A percentile compares a stretch with the other conserved stretches of the same genome.
These are phyloP conservation scores for Hemicrepidius hirtus DNA, from an alignment of 2,888 invertebrate species.

Conservation along the genomic window DNA sequence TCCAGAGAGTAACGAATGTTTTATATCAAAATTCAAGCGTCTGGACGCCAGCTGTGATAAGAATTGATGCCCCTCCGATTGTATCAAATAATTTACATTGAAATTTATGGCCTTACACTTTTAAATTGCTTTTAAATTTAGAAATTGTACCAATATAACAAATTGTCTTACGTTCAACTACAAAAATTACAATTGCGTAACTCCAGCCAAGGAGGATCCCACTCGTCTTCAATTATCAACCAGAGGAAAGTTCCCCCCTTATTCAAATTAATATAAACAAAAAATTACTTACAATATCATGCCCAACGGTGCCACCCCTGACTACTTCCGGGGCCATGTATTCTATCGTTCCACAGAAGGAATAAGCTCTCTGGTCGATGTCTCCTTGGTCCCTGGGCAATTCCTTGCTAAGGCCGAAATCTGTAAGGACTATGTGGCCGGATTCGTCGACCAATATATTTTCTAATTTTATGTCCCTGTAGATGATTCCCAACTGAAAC, in stretches of 20 bases:
- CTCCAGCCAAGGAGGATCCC: too few relatives aligned
- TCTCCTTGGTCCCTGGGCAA: slow-evolving; percentile 76
- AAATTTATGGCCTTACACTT: neutral
- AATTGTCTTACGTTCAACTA: too few relatives aligned
- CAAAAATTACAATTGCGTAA: too few relatives aligned
- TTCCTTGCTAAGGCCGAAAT: slow-evolving; percentile 98
- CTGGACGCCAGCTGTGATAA: slow-evolving; percentile 9
- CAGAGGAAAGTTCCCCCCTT: neutral
- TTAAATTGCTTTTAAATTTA: too few relatives aligned
- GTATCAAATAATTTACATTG: neutral
- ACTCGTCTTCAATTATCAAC: too few relatives aligned
- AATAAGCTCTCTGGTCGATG: slow-evolving; percentile 89
- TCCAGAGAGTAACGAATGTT: neutral
- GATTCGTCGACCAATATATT: slow-evolving; percentile 95
- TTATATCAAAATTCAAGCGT: slow-evolving; percentile 3
- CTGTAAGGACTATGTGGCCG: slow-evolving; percentile 97
- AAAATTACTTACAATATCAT: slow-evolving; percentile 90
- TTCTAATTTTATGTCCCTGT: slow-evolving; percentile 97
- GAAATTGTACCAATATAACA: too few relatives aligned
- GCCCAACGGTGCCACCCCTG: slow-evolving; percentile 90
- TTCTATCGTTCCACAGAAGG: slow-evolving; percentile 98
- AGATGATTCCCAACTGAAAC: slow-evolving; percentile 95
- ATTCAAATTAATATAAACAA: slow-evolving; percentile 4
- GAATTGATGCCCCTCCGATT: neutral
- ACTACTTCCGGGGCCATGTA: slow-evolving; percentile 95